Evolutionary conservation across 2,888 invertebrate species (phyloP).

Genomic region (Drosophila yooni): DNA sequence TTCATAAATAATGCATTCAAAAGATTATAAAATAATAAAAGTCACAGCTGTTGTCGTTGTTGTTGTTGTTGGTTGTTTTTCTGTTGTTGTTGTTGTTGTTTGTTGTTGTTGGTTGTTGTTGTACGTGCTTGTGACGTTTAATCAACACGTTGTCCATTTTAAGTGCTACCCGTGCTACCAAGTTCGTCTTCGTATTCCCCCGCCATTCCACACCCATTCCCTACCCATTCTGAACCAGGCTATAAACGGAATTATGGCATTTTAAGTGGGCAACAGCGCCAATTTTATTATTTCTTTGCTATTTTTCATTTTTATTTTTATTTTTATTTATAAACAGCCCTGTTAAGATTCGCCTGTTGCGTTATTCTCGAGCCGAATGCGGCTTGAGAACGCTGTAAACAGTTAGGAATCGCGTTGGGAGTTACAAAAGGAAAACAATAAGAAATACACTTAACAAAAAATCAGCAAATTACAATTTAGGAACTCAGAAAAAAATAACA

Average conservation of each 20-base stretch:
- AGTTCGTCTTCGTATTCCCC: slow-evolving; percentile 9
- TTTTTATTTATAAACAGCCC: slow-evolving; percentile 21
- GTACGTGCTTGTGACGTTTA: slow-evolving; percentile 78
- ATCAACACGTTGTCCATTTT: slow-evolving; percentile 67
- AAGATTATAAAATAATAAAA: slow-evolving; percentile 75
- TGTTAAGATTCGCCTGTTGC: slow-evolving; percentile 17
- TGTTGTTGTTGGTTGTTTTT: slow-evolving; percentile 40
- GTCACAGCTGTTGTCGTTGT: slow-evolving; percentile 52
- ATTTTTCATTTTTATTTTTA: slow-evolving; percentile 28
- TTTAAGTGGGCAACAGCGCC: slow-evolving; percentile 72
- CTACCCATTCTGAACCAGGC: slow-evolving; percentile 26
- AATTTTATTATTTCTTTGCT: slow-evolving; percentile 51
- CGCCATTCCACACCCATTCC: neutral
- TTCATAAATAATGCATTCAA: slow-evolving; percentile 57
- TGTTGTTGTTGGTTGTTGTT: slow-evolving; percentile 52
- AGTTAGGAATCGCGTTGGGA: slow-evolving; percentile 52
- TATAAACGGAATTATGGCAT: slow-evolving; percentile 75
- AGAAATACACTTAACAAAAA: neutral
- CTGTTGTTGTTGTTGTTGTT: slow-evolving; percentile 33
- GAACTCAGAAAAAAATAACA: no score
- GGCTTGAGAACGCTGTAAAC: slow-evolving; percentile 40
- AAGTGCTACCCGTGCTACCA: slow-evolving; percentile 34
- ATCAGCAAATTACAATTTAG: neutral
- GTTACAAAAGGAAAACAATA: slow-evolving; percentile 43
- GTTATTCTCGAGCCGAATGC: slow-evolving; percentile 45